A percentile compares a stretch with the other conserved stretches of the same genome.
Evolutionary conservation across 1,140 invertebrate species (phyloP).

Genomic region (Nixonia krombeini): DNA sequence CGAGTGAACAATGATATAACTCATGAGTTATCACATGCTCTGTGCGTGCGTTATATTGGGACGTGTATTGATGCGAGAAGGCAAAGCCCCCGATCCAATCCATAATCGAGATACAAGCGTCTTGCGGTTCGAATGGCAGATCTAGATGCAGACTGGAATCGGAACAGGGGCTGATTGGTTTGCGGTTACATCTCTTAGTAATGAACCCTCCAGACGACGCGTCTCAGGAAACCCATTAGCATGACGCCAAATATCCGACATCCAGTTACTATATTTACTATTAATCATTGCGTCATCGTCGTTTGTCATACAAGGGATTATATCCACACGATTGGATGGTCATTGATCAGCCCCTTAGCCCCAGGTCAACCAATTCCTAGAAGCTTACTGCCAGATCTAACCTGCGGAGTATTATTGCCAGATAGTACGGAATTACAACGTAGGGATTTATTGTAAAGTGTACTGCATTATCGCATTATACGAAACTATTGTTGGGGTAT

Average conservation of each 20-base stretch:
- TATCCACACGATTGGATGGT: slow-evolving; percentile 26
- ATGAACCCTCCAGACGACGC: slow-evolving; percentile 68
- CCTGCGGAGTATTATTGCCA: slow-evolving; percentile 1
- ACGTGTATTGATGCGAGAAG: slow-evolving; percentile 35
- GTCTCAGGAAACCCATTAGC: slow-evolving; percentile 70
- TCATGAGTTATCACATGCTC: slow-evolving; percentile 20
- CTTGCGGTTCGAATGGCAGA: slow-evolving; percentile 56
- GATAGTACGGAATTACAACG: too few species aligned
- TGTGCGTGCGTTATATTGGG: slow-evolving; percentile 19
- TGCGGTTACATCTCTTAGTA: slow-evolving; percentile 70
- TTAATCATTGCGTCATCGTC: slow-evolving; percentile 47
- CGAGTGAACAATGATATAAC: neutral
- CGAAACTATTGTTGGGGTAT: too few species aligned
- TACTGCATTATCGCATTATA: too few species aligned
- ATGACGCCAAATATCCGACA: slow-evolving; percentile 58
- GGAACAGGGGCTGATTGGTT: slow-evolving; percentile 64
- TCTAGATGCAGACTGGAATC: slow-evolving; percentile 48
- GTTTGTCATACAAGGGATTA: slow-evolving; percentile 48
- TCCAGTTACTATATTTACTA: slow-evolving; percentile 51
- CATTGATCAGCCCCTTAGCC: slow-evolving; percentile 27
- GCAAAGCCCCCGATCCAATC: slow-evolving; percentile 37
- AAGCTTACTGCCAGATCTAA: slow-evolving; percentile 4
- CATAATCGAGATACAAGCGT: slow-evolving; percentile 56
- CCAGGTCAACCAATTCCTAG: slow-evolving; percentile 24
- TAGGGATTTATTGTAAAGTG: too few species aligned